These are phyloP conservation scores for Gopherus evgoodei DNA, from an alignment of 2,113 vertebrate genomes.

Conservation along the genomic window DNA sequence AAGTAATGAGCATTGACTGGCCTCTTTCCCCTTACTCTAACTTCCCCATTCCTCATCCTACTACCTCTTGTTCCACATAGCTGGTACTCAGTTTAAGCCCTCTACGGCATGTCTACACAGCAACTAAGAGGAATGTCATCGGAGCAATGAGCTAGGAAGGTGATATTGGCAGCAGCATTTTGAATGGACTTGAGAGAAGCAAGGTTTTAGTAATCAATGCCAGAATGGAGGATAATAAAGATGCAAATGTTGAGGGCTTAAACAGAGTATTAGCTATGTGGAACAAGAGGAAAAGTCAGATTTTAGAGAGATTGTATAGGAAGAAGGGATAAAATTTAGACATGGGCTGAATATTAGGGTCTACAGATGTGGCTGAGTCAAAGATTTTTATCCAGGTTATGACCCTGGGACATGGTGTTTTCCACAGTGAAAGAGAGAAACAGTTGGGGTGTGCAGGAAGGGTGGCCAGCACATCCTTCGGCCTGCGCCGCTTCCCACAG, in stretches of 20 bases:
- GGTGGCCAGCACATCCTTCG: too few relatives aligned
- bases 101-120: too few relatives aligned
- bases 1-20: too few relatives aligned
- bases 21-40: too few relatives aligned
- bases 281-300: neutral
- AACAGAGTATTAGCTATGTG: neutral
- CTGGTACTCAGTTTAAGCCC: too few relatives aligned
- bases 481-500: too few relatives aligned
- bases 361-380: neutral
- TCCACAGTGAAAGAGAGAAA: neutral
- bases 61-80: too few relatives aligned
- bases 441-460: too few relatives aligned
- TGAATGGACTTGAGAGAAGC: neutral
- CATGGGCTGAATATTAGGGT: neutral
- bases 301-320: too few relatives aligned
- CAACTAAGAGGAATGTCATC: neutral
- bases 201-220: neutral
- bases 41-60: neutral
- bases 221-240: neutral
- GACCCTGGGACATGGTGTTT: neutral
- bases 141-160: neutral
- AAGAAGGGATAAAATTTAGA: too few relatives aligned
- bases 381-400: neutral
- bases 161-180: neutral
- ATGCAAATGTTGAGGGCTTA: neutral